Percentiles rank a stretch among this genome's conserved stretches.
phyloP scores from a whole-genome alignment of 2,797 vertebrate genomes.

The Muraenolepis orangiensis region DNA sequence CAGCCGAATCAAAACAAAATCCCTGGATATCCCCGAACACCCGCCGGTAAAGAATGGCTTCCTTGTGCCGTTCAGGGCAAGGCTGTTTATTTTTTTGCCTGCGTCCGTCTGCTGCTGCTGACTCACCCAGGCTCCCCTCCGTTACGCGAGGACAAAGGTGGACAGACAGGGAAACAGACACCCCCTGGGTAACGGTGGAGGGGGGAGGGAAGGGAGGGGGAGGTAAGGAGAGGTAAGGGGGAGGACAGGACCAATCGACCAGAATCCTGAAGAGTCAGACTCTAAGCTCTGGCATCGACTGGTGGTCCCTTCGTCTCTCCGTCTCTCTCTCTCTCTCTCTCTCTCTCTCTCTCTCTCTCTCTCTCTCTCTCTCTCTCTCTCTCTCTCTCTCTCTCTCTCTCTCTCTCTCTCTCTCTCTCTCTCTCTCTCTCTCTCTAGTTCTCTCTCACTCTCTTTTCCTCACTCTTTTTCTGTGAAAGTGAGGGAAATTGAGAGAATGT shows the following conservation, averaged over 20 bases:
- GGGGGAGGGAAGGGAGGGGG: no score
- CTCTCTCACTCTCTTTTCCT: no score
- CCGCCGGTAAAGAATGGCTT: conserved; percentile 20
- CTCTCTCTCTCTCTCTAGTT: no score
- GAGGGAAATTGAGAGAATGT: no score
- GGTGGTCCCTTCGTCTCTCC: background rate
- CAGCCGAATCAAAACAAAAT: background rate
- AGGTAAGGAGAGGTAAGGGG: no score
- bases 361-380: background rate
- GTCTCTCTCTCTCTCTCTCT: background rate
- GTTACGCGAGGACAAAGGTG: no score
- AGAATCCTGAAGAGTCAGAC: no score
- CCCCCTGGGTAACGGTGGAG: no score
- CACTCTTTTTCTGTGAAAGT: no score
- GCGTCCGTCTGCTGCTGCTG: conserved; percentile 21
- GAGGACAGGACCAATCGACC: no score
- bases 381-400: background rate
- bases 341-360: background rate
- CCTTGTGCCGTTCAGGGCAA: conserved; percentile 15
- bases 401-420: background rate
- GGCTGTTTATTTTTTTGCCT: conserved; percentile 17
- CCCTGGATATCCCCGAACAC: background rate
- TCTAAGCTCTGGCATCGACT: no score
- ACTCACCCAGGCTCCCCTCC: conserved; percentile 16
- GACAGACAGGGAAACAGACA: no score